Base-by-base conservation (phyloP, 2,888 invertebrate species). In the Stenolophus ochropezus region DNA sequence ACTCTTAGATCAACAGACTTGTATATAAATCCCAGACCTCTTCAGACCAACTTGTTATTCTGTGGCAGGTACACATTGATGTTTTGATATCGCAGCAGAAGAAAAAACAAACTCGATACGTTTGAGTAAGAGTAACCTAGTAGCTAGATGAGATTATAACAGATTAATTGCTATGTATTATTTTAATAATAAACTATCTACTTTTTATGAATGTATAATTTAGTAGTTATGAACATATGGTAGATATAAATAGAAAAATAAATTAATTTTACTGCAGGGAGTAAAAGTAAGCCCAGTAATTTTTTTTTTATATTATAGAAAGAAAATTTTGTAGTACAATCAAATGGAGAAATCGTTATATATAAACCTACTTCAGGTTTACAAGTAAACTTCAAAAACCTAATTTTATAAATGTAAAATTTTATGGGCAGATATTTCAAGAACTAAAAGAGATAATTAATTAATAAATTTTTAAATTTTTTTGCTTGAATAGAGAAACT, bases 1-100 rank as follows among this genome's bases (percentile, higher is more conserved):
- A 69, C 65, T 27, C 33, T 69, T 69, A 69, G 33, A 69, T 69
- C 27, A 69, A 69, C 65, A 69, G 16, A 16, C 27, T 18, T 33
- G 6, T 27, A 33, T 69, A 18, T 69, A 33, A 69, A 33, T 69
- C 65, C 18, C 18, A 33, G 4, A 11, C 6, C 65, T 8, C 65
- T 33, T 3, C 4, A 20, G 20, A 53, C 0, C 20, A 18, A 53
- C 20, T 56, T 56, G 56, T 56, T 56, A 56, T 53, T 14, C n/a
- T 21, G 4, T 61, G 61, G 61, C 61, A 61, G 61, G 61, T 61
- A 58, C 1, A 11, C 5, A 6, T 14, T 4, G n/a, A 11, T 61
- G 23, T 69, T 69, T 69, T 33, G 6, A 42, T 33, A 69, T 69
- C 16, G 14, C 21, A 65, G 65, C 14, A 4, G 14, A 2, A 25